Evolutionary conservation across 2,797 vertebrate species (phyloP), one percentile per base, ranked within the genome.

Genomic region (Coregonus ussuriensis): DNA sequence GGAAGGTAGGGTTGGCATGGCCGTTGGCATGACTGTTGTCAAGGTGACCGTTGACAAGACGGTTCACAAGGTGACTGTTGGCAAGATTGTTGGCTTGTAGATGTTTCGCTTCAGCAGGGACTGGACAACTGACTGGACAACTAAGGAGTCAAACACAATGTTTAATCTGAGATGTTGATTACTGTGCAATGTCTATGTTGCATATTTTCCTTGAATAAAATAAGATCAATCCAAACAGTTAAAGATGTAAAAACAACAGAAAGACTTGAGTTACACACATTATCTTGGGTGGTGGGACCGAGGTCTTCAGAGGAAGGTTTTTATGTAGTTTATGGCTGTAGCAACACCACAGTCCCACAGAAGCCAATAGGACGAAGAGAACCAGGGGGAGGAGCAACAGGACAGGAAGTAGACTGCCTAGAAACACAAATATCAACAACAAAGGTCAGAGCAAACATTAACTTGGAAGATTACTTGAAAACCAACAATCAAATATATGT

Each of bases 1-100:
- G 81, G 84, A 94, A 95, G 3, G 93, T 89, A 9, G 92, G 93
- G 88, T 94, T 95, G 78, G 89, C n/a, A 11, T 94, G 94, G 74
- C 90, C 92, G 0, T 65, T 88, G 51, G 77, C 71, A 4, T 78
- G 80, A 80, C 6, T 3, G 18, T 86, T 81, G 1, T 78, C 29
- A 69, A 15, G 47, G 52, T 71, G 18, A 33, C 5, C n/a, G 25
- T 31, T 70, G 78, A 54, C 74, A 63, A 62, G 72, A 72, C 71
- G 41, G 71, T 79, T 83, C 41, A 51, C 56, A 53, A 72, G 67
- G n/a, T 84, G 51, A 37, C 7, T 13, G 13, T 33, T 74, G 78
- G 88, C n/a, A 11, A 93, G 94, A 77, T 90, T 91, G 0, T 67
- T 88, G 47, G 77, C 71, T 3, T 78, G 82, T 79, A 75, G 16